A percentile compares a stretch with the other conserved stretches of the same genome.
Evolutionary conservation across 1,140 invertebrate genomes (phyloP).

Genomic region (Monomorium pharaonis): DNA sequence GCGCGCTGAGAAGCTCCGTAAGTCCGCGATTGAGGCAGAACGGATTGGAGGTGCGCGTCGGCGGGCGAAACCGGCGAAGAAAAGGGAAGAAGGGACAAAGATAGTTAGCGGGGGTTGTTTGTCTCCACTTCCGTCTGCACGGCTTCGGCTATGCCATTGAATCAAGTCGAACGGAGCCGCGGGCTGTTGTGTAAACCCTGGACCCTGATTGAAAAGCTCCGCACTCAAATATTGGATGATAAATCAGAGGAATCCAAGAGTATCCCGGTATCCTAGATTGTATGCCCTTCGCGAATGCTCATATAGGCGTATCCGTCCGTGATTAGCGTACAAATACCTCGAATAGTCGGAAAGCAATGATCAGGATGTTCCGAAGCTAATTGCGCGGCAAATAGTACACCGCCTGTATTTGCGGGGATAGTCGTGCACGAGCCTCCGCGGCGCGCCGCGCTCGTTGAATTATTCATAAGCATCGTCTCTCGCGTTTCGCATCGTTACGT

Average conservation of each 20-base stretch:
- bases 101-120: conserved; percentile 81
- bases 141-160: conserved; percentile 78
- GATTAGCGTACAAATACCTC: conserved; percentile 60
- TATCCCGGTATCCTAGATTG: conserved; percentile 67
- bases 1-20: not conserved
- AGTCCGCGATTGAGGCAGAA: not conserved
- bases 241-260: conserved; percentile 78
- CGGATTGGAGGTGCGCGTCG: conserved; percentile 41
- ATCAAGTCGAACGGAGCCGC: conserved; percentile 79
- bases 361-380: conserved; percentile 59
- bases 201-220: conserved; percentile 83
- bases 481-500: conserved; percentile 36
- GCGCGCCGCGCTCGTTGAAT: conserved; percentile 27
- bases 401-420: conserved; percentile 37
- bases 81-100: conserved; percentile 68
- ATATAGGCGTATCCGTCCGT: conserved; percentile 41
- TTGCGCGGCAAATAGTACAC: conserved; percentile 55
- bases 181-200: conserved; percentile 83
- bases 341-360: conserved; percentile 56
- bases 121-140: conserved; percentile 81
- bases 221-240: conserved; percentile 84
- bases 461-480: conserved; percentile 56
- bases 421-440: conserved; percentile 22
- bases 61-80: conserved; percentile 43
- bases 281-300: conserved; percentile 66